phyloP scores from a whole-genome alignment of 2,113 vertebrate genomes.

The Lasiurus cinereus region DNA sequence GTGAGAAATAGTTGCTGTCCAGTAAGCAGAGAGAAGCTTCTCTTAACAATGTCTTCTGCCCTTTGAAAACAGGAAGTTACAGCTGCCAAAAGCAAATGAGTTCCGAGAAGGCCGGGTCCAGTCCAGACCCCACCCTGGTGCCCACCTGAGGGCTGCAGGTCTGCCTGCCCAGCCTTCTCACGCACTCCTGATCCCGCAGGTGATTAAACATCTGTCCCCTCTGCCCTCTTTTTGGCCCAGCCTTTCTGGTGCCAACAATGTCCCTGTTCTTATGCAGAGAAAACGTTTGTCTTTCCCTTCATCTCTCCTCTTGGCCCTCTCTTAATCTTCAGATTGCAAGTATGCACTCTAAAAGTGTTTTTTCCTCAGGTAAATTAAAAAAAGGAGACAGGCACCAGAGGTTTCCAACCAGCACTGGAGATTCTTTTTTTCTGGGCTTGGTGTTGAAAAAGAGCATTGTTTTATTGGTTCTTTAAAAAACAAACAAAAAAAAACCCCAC shows the following conservation, averaged over 20 bases:
- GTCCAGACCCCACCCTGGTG: neutral
- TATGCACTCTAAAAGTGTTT: neutral
- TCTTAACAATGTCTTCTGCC: neutral
- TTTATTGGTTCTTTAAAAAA: neutral
- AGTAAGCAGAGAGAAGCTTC: neutral
- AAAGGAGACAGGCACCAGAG: neutral
- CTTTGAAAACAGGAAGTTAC: constrained; percentile 53
- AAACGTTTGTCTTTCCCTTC: neutral
- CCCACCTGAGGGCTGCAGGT: neutral
- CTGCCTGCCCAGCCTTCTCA: neutral
- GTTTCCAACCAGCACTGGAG: neutral
- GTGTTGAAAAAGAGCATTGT: neutral
- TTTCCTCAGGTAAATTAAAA: neutral
- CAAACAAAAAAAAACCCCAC: no score
- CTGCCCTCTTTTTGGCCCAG: neutral
- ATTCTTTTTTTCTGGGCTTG: neutral
- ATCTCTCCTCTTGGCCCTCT: neutral
- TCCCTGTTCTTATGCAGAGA: constrained; percentile 23
- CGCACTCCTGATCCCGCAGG: accelerated
- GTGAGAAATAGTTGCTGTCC: neutral
- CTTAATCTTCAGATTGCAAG: neutral
- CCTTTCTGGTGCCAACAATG: neutral
- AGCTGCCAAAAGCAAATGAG: neutral
- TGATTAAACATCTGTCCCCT: neutral
- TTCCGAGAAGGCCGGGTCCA: accelerated